Evolutionary conservation across 1,140 invertebrate species (phyloP).

Genomic region (Procambarus clarkii): DNA sequence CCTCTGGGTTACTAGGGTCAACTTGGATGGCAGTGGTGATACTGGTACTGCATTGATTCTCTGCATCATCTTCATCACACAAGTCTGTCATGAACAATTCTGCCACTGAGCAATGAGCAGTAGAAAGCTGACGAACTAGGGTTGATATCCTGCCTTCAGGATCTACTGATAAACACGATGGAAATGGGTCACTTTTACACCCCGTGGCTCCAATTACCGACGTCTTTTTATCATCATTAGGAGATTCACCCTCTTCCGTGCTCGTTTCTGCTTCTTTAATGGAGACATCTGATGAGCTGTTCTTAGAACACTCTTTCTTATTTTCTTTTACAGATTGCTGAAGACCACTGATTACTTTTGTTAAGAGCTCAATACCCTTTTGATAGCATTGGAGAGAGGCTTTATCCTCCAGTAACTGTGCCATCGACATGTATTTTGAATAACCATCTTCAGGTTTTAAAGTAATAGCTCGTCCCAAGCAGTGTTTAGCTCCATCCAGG

Average conservation of each 20-base stretch:
- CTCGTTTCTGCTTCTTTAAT: neutral
- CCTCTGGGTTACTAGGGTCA: slow-evolving; percentile 70
- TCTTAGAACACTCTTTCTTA: neutral
- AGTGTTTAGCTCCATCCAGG: slow-evolving; percentile 75
- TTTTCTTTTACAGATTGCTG: slow-evolving; percentile 71
- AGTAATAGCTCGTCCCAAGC: slow-evolving; percentile 75
- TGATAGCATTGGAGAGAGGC: slow-evolving; percentile 76
- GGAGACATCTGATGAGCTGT: neutral
- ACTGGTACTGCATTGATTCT: slow-evolving; percentile 44
- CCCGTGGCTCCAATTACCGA: neutral
- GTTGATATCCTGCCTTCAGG: slow-evolving; percentile 25
- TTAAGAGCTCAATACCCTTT: slow-evolving; percentile 76
- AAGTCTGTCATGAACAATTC: slow-evolving; percentile 78
- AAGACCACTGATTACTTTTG: slow-evolving; percentile 73
- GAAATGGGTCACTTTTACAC: slow-evolving; percentile 3
- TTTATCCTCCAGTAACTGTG: slow-evolving; percentile 75
- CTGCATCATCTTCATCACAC: slow-evolving; percentile 73
- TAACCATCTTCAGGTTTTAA: slow-evolving; percentile 75
- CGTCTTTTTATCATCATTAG: neutral
- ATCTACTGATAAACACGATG: slow-evolving; percentile 62
- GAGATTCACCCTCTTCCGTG: neutral
- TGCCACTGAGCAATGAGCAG: slow-evolving; percentile 76
- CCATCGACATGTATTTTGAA: slow-evolving; percentile 77
- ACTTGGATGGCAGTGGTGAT: slow-evolving; percentile 51
- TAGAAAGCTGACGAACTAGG: slow-evolving; percentile 74